Percentiles rank a stretch among this genome's conserved stretches.
These are phyloP conservation scores for Drosophila persimilis DNA, from an alignment of 1,140 invertebrate species.

Conservation along the genomic window DNA sequence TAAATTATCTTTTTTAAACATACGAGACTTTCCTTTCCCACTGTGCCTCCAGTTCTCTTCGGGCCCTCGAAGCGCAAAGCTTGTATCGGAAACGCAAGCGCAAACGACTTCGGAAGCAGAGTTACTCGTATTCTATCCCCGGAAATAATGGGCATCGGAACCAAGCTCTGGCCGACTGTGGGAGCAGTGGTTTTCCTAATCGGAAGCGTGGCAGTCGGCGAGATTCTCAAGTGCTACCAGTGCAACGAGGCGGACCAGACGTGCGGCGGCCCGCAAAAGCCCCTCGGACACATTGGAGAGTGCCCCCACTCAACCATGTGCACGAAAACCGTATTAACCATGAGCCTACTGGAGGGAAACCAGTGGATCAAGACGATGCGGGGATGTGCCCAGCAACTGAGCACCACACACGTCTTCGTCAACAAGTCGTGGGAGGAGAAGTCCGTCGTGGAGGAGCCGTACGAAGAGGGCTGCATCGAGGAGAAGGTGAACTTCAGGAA, in stretches of 20 bases:
- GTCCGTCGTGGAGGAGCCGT: background rate
- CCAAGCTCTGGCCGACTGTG: constrained; percentile 11
- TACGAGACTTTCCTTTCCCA: constrained; percentile 4
- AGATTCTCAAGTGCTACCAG: constrained; percentile 28
- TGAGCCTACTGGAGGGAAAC: background rate
- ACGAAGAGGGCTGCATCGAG: constrained; percentile 31
- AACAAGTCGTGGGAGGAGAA: background rate
- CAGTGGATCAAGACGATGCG: constrained; percentile 17
- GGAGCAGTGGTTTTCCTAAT: background rate
- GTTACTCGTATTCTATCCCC: constrained; percentile 11
- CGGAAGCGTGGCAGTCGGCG: background rate
- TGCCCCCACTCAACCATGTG: constrained; percentile 61
- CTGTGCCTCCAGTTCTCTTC: background rate
- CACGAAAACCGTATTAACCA: background rate
- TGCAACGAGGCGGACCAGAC: constrained; percentile 9
- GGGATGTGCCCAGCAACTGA: constrained; percentile 42
- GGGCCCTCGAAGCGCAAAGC: too few relatives aligned
- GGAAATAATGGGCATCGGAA: constrained; percentile 35
- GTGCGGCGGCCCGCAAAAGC: constrained; percentile 21
- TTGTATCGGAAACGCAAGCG: too few relatives aligned
- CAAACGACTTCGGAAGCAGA: constrained; percentile 15
- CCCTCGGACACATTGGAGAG: constrained; percentile 2
- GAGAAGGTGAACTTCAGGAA: background rate
- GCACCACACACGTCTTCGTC: background rate
- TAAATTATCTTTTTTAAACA: constrained; percentile 9